phyloP scores from a whole-genome alignment of 1,140 invertebrate genomes.

The Argopecten irradians region DNA sequence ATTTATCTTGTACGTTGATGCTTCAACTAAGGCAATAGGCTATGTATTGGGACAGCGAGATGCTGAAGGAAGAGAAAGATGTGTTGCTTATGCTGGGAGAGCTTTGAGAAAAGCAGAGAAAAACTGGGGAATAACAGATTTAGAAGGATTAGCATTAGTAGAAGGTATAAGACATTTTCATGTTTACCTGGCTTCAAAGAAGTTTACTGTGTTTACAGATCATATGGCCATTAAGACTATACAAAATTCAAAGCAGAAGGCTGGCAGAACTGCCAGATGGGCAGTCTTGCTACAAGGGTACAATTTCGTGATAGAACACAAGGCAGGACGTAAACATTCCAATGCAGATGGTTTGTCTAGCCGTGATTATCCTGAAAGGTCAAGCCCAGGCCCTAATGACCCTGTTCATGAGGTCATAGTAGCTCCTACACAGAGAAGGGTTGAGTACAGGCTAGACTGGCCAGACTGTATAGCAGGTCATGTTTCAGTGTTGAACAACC shows the following conservation, averaged over 20 bases:
- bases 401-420: neutral
- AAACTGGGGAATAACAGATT: neutral
- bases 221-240: conserved; percentile 20
- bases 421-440: neutral
- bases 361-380: neutral
- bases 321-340: neutral
- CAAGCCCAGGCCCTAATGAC: neutral
- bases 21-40: conserved; percentile 42
- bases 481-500: neutral
- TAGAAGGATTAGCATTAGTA: conserved; percentile 26
- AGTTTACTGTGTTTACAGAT: conserved; percentile 35
- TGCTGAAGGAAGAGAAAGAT: conserved; percentile 41
- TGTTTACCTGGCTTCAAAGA: neutral
- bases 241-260: conserved; percentile 28
- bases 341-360: conserved; percentile 35
- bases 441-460: neutral
- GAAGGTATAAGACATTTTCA: conserved; percentile 18
- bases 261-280: conserved; percentile 24
- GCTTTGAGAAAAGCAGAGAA: conserved; percentile 14
- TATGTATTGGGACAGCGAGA: conserved; percentile 48
- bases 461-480: neutral
- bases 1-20: conserved; percentile 60
- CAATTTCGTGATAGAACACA: neutral
- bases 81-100: conserved; percentile 35
- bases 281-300: neutral